phyloP scores from a whole-genome alignment of 2,888 invertebrate genomes.

The Elysia crispata region DNA sequence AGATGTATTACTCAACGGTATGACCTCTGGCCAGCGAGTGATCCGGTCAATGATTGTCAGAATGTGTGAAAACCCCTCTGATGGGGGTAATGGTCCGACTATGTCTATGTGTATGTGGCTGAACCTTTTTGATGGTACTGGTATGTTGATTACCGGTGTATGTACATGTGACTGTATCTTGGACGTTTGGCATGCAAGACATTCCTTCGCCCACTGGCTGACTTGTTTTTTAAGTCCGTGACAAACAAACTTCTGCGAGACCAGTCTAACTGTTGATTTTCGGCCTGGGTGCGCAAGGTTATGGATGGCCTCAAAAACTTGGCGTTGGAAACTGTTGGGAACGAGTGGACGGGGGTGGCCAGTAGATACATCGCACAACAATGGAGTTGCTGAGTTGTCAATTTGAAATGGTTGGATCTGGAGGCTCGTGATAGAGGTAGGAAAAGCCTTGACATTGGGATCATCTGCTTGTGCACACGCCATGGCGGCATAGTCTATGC shows the following conservation, averaged over 20 bases:
- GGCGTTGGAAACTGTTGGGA: neutral
- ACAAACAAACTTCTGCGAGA: conserved; percentile 3
- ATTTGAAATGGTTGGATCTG: neutral
- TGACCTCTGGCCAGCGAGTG: neutral
- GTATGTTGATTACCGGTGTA: neutral
- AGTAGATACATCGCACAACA: neutral
- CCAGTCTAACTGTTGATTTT: conserved; percentile 5
- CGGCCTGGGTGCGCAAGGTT: conserved; percentile 9
- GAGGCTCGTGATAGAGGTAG: neutral
- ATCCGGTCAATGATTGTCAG: neutral
- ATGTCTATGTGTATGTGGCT: neutral
- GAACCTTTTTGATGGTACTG: neutral
- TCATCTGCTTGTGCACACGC: neutral
- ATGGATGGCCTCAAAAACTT: neutral
- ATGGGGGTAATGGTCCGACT: neutral
- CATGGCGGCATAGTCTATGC: neutral
- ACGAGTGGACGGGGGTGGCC: neutral
- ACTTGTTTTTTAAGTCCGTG: neutral
- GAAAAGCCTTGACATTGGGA: neutral
- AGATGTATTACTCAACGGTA: neutral
- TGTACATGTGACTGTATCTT: neutral
- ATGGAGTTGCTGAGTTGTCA: neutral
- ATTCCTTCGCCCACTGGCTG: neutral
- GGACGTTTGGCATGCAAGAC: neutral
- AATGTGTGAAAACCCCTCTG: neutral